These are phyloP conservation scores for Brachynemurus nebulosus DNA, from an alignment of 2,888 invertebrate species.

Conservation along the genomic window DNA sequence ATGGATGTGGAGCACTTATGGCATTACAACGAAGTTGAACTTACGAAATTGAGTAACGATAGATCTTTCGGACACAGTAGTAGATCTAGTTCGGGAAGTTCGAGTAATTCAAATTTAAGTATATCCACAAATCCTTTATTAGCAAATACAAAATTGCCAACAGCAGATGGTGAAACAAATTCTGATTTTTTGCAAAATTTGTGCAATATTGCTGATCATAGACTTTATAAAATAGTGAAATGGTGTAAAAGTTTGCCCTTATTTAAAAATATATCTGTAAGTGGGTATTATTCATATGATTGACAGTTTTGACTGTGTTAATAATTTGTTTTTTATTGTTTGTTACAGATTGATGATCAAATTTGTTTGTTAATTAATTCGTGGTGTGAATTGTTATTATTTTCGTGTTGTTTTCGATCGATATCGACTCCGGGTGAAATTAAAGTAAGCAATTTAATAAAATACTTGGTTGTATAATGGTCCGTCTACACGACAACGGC, in stretches of 20 bases:
- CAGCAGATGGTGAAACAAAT: constrained; percentile 44
- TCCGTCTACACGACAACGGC: too few relatives aligned
- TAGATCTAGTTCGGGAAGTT: constrained; percentile 28
- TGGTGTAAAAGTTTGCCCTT: constrained; percentile 97
- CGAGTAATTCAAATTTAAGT: constrained; percentile 29
- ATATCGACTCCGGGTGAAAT: constrained; percentile 84
- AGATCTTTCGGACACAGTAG: constrained; percentile 23
- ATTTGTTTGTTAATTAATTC: constrained; percentile 93
- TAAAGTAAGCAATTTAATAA: too few relatives aligned
- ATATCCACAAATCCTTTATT: constrained; percentile 39
- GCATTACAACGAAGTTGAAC: constrained; percentile 82
- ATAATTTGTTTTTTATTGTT: constrained; percentile 15
- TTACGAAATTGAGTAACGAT: constrained; percentile 43
- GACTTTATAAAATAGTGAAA: constrained; percentile 93
- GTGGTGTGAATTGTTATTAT: constrained; percentile 86
- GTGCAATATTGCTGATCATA: constrained; percentile 88
- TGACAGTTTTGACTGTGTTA: too few relatives aligned
- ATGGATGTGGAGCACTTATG: constrained; percentile 93
- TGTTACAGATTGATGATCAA: constrained; percentile 85
- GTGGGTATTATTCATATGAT: constrained; percentile 22
- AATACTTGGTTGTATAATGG: too few relatives aligned
- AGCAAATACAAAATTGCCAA: constrained; percentile 37
- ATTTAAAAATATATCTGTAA: constrained; percentile 88
- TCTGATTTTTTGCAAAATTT: constrained; percentile 79
- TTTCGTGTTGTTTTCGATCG: constrained; percentile 90